Evolutionary conservation across 64 coral and sea anemone genomes (phyloP).

Genomic region (Anthopleura sola): DNA sequence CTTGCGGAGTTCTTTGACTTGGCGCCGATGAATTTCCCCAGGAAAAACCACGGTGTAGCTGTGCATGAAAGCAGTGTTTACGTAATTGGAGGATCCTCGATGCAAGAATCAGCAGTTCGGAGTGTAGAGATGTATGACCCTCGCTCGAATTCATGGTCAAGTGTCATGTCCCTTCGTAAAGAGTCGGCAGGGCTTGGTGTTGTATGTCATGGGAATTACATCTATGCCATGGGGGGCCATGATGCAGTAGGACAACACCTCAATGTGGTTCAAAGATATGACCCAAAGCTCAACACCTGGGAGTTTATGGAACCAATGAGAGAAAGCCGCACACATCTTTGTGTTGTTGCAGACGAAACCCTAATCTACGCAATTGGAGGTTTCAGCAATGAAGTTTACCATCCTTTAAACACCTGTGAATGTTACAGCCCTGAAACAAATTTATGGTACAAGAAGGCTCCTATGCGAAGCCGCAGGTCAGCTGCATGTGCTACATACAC

Average conservation of each 20-base stretch:
- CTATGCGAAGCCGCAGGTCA: conserved; percentile 64
- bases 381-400: conserved; percentile 68
- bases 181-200: conserved; percentile 70
- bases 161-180: conserved; percentile 60
- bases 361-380: conserved; percentile 75
- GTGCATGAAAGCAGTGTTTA: conserved; percentile 66
- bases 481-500: conserved; percentile 43
- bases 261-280: conserved; percentile 67
- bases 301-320: conserved; percentile 65
- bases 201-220: conserved; percentile 54
- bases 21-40: conserved; percentile 54
- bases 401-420: conserved; percentile 64
- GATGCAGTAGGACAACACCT: conserved; percentile 56
- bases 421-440: conserved; percentile 51
- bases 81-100: conserved; percentile 55
- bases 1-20: conserved; percentile 44
- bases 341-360: conserved; percentile 39
- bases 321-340: conserved; percentile 55
- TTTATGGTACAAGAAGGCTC: conserved; percentile 53
- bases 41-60: conserved; percentile 76
- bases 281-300: conserved; percentile 64
- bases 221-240: conserved; percentile 80
- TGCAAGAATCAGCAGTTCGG: conserved; percentile 37
- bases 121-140: conserved; percentile 79
- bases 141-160: conserved; percentile 65